Percentiles rank a stretch among this genome's conserved stretches.
phyloP scores from a whole-genome alignment of 2,888 invertebrate genomes.

The Axea sp. region DNA sequence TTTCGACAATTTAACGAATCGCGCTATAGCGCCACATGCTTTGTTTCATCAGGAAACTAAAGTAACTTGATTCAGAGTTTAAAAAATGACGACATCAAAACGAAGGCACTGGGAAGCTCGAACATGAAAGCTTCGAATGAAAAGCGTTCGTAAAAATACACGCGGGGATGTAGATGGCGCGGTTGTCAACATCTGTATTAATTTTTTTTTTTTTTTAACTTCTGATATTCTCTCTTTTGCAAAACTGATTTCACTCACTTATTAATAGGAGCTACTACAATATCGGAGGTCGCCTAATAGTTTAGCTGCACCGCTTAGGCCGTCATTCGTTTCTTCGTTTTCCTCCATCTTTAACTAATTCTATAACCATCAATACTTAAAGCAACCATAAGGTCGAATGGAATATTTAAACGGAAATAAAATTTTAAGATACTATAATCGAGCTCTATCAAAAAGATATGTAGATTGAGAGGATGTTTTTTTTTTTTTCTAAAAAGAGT shows the following conservation, averaged over 20 bases:
- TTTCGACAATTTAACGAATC: not conserved
- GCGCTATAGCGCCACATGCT: not conserved
- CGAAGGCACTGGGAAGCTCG: conserved; percentile 62
- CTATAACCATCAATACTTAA: conserved; percentile 25
- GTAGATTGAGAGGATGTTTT: conserved; percentile 34
- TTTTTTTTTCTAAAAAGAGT: conserved; percentile 22
- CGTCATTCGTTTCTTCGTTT: conserved; percentile 46
- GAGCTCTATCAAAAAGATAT: conserved; percentile 41
- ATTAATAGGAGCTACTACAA: conserved; percentile 39
- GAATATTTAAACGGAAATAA: not conserved
- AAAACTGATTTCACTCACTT: conserved; percentile 13
- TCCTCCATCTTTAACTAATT: not conserved
- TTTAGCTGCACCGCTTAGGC: conserved; percentile 41
- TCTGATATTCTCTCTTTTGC: not conserved
- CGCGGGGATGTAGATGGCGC: conserved; percentile 40
- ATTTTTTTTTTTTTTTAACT: conserved; percentile 1
- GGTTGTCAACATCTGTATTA: conserved; percentile 6
- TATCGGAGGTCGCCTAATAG: conserved; percentile 35
- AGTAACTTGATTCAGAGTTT: conserved; percentile 23
- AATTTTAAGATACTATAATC: not conserved
- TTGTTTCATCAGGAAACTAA: conserved; percentile 6
- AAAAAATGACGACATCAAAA: conserved; percentile 49
- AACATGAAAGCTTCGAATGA: conserved; percentile 54
- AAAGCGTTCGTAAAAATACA: conserved; percentile 52
- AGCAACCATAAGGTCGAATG: conserved; percentile 7